Conservation (phyloP, 2,113 vertebrate genomes). For the Menura novaehollandiae region DNA sequence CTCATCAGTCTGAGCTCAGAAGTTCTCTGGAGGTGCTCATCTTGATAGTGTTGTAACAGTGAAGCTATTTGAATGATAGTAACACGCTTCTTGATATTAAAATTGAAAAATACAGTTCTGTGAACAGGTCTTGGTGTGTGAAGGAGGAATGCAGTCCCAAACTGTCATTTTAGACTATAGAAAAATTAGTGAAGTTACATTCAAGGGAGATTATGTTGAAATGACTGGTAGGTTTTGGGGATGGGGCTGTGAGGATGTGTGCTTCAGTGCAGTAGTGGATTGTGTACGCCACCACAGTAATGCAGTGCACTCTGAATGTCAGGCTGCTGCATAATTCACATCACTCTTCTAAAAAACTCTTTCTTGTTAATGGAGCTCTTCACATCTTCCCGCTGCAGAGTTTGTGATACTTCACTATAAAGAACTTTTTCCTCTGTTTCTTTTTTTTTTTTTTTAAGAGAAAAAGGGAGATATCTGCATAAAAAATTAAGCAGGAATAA, state of each 20-base stretch:
- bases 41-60: neutral
- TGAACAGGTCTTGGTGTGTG: neutral
- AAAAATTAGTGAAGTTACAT: neutral
- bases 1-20: neutral
- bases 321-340: neutral
- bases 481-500: neutral
- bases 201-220: neutral
- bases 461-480: neutral
- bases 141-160: neutral
- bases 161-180: neutral
- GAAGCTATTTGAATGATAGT: neutral
- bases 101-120: neutral
- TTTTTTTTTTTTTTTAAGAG: neutral
- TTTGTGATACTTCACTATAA: conserved; percentile 13
- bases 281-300: neutral
- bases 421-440: neutral
- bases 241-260: neutral
- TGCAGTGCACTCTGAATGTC: neutral
- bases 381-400: neutral
- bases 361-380: neutral
- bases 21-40: neutral
- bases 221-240: neutral
- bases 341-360: neutral
- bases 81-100: neutral
- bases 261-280: neutral